Base-by-base conservation (phyloP, 2,797 vertebrate genomes). In the Pelochelys cantorii region DNA sequence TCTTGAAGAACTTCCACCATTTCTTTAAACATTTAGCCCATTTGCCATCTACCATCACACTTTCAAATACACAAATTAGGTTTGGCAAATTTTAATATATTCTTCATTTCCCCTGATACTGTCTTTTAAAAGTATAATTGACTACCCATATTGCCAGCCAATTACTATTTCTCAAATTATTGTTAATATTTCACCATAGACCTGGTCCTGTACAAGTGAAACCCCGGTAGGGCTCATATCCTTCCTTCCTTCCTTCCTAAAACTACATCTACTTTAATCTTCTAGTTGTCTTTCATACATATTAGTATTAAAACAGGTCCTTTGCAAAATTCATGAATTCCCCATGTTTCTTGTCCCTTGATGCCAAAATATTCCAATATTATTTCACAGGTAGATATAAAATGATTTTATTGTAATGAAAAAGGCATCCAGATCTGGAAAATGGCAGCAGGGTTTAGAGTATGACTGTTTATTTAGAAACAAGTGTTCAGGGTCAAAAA, bases 351-450 rank as follows among this genome's bases (percentile, higher is more conserved):
- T 88, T 93, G 79, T 96, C 90, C 95, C 84, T 91, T 75, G 83
- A 85, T 95, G 87, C 80, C 94, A 92, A 95, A 94, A 92, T 95
- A 93, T 93, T 96, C 90, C 90, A 65, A 52, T 92, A 90, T 88
- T 86, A 71, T 62, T 88, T 95, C 88, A 93, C 81, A 89, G 88
- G 94, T 53, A 97, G 91, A 93, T 91, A 92, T 8, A 85, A 95
- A 95, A 92, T 65, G 90, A 94, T 95, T 90, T 92, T 93, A 7
- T 94, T 96, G 91, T 93, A 34, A 87, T 95, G 90, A 94, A 92
- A 96, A 94, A 79, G 91, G 91, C 90, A 65, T 95, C 94, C 97
- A 96, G 87, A 97, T 93, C 60, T 79, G 90, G 83, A 83, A 97
- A 81, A 93, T 96, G 95, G 75, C 85, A 95, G 86, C 86, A 91